A percentile compares a stretch with the other conserved stretches of the same genome.
Conservation (phyloP, 1,140 invertebrate genomes). For the Zaprionus davidi region DNA sequence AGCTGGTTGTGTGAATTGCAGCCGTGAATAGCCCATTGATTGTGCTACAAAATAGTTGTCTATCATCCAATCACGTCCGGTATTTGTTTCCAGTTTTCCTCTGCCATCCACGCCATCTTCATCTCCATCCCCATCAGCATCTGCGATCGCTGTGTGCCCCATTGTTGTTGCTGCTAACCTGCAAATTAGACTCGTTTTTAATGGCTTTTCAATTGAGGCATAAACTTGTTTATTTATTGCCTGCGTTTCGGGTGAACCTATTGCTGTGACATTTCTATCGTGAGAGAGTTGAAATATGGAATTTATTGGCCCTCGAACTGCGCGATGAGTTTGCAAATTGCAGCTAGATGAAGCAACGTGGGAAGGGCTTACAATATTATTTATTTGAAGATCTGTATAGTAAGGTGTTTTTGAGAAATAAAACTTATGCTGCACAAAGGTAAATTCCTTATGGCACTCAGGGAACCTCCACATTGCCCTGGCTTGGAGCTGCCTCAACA, state of each 20-base stretch:
- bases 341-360: constrained; percentile 5
- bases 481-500: not conserved
- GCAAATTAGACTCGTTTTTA: constrained; percentile 67
- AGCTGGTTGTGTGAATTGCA: constrained; percentile 56
- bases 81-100: constrained; percentile 59
- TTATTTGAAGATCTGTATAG: not conserved
- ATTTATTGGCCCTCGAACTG: constrained; percentile 18
- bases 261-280: constrained; percentile 63
- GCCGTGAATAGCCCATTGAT: constrained; percentile 74
- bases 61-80: constrained; percentile 82
- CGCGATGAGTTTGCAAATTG: constrained; percentile 28
- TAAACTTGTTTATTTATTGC: constrained; percentile 62
- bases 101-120: not conserved
- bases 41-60: constrained; percentile 67
- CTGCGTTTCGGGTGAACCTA: constrained; percentile 30
- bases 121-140: not conserved
- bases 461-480: not conserved
- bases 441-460: not conserved
- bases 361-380: not conserved
- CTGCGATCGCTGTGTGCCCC: constrained; percentile 8
- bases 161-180: constrained; percentile 37
- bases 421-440: no score
- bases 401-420: no score
- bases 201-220: constrained; percentile 72
- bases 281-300: constrained; percentile 52